A percentile compares a stretch with the other conserved stretches of the same genome.
Conservation (phyloP, 2,888 invertebrate species). For the Germaria angustata region DNA sequence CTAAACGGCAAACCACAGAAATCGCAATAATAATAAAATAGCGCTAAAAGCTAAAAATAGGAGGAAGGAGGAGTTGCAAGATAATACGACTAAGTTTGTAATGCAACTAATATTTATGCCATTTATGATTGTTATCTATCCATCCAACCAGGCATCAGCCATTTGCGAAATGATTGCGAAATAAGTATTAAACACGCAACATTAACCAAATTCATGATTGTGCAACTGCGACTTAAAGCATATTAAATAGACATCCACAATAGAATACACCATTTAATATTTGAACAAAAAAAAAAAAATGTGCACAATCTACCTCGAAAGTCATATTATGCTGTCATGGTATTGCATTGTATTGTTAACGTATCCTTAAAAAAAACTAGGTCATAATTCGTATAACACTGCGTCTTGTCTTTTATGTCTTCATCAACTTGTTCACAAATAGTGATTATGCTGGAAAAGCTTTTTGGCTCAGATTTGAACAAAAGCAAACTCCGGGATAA, state of each 20-base stretch:
- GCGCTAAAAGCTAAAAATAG: neutral
- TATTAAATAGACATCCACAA: neutral
- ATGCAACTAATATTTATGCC: constrained; percentile 20
- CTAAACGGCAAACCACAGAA: neutral
- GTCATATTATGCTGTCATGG: neutral
- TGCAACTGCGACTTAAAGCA: neutral
- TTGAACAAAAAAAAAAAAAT: neutral
- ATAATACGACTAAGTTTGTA: neutral
- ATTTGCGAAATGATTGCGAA: constrained; percentile 46
- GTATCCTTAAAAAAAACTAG: neutral
- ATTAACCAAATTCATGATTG: constrained; percentile 34
- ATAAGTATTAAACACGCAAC: constrained; percentile 62
- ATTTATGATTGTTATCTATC: constrained; percentile 52
- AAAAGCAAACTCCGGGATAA: too few species aligned
- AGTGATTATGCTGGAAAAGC: neutral
- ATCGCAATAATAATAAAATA: neutral
- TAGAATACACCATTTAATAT: neutral
- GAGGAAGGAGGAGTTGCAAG: rapidly evolving
- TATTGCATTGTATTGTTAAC: constrained; percentile 6
- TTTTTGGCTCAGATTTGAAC: neutral
- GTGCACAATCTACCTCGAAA: constrained; percentile 9
- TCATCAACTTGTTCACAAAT: neutral
- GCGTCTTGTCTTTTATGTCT: neutral
- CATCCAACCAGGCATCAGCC: constrained; percentile 29
- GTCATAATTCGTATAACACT: neutral